Percentiles rank a stretch among this genome's conserved stretches.
Conservation (phyloP, 2,797 vertebrate genomes). For the Danio jaintianensis region DNA sequence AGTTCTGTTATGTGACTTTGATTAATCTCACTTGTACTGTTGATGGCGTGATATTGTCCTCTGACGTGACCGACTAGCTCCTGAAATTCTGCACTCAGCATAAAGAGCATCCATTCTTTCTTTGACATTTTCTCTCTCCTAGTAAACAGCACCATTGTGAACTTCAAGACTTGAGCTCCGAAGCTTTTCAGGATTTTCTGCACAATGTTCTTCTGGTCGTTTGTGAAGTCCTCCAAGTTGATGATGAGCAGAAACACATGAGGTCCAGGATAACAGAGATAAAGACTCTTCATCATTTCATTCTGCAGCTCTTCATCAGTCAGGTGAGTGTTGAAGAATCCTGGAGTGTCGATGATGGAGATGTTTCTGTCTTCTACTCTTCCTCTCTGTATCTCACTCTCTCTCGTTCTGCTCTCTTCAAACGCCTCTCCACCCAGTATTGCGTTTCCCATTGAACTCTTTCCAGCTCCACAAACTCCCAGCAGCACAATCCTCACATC, state of each 20-base stretch:
- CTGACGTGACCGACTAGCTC: constrained; percentile 14
- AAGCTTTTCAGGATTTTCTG: constrained; percentile 63
- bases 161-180: constrained; percentile 54
- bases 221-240: constrained; percentile 49
- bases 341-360: too few relatives aligned
- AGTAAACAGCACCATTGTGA: constrained; percentile 65
- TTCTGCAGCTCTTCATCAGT: too few relatives aligned
- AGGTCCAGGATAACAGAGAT: too few relatives aligned
- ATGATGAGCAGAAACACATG: constrained; percentile 35
- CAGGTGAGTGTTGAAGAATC: too few relatives aligned
- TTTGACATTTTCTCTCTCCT: constrained; percentile 47
- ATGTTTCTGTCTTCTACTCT: too few relatives aligned
- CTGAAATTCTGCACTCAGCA: background rate
- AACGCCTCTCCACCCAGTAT: too few relatives aligned
- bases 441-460: too few relatives aligned
- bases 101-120: background rate
- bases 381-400: too few relatives aligned
- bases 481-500: too few relatives aligned
- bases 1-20: constrained; percentile 64
- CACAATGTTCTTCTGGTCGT: constrained; percentile 53
- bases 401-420: too few relatives aligned
- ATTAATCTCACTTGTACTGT: constrained; percentile 50
- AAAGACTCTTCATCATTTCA: too few relatives aligned
- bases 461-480: too few relatives aligned
- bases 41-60: constrained; percentile 59